A percentile compares a stretch with the other conserved stretches of the same genome.
These are phyloP conservation scores for Zophobas atratus DNA, from an alignment of 1,140 invertebrate genomes.

Conservation along the genomic window DNA sequence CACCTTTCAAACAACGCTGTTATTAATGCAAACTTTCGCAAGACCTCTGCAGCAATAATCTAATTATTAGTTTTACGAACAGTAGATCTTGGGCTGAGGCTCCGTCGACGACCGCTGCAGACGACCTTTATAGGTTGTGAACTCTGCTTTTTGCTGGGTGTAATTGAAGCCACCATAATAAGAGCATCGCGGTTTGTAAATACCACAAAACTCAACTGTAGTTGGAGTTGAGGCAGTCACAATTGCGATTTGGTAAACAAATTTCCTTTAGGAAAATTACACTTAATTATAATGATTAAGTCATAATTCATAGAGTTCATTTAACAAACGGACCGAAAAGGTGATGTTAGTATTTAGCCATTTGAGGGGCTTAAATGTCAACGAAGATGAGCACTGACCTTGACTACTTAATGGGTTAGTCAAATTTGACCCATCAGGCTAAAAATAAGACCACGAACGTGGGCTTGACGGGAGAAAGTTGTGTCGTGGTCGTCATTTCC, in stretches of 20 bases:
- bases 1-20: background rate
- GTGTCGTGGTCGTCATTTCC: too few species aligned
- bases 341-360: constrained; percentile 12
- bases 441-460: too few species aligned
- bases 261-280: constrained; percentile 1
- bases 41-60: constrained; percentile 12
- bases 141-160: constrained; percentile 39
- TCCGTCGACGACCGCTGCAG: background rate
- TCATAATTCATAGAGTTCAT: background rate
- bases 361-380: constrained; percentile 13
- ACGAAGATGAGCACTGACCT: constrained; percentile 2
- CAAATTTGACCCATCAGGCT: too few species aligned
- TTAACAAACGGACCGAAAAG: constrained; percentile 19
- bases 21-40: background rate
- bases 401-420: background rate
- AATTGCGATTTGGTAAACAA: background rate
- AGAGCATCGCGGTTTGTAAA: constrained; percentile 23
- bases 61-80: constrained; percentile 17
- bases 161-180: constrained; percentile 39
- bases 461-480: too few species aligned
- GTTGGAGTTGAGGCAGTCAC: constrained; percentile 1
- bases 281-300: constrained; percentile 17
- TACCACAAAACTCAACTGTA: background rate
- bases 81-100: background rate
- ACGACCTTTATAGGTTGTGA: constrained; percentile 49